phyloP scores from a whole-genome alignment of 2,113 vertebrate genomes.

The Spheniscus mendiculus region DNA sequence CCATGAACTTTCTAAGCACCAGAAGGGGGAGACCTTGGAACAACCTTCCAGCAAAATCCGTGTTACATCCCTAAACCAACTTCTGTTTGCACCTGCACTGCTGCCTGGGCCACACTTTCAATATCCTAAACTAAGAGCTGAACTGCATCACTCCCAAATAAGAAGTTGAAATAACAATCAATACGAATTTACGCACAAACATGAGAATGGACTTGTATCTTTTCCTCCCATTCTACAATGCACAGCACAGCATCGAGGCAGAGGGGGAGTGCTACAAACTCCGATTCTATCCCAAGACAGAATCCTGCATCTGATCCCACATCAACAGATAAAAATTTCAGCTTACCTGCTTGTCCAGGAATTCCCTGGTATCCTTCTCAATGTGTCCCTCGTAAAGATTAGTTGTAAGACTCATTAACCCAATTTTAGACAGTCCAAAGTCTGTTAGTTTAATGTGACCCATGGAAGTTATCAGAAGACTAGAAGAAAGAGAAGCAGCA shows the following conservation, averaged over 20 bases:
- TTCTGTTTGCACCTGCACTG: not conserved
- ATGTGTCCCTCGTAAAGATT: constrained; percentile 98
- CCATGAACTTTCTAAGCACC: constrained; percentile 33
- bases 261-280: not conserved
- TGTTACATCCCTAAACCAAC: not conserved
- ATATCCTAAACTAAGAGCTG: not conserved
- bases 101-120: not conserved
- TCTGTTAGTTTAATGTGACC: constrained; percentile 98
- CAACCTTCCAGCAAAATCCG: constrained; percentile 7
- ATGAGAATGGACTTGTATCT: not conserved
- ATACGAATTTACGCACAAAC: not conserved
- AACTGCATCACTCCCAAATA: not conserved
- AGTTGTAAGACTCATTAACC: constrained; percentile 96
- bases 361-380: constrained; percentile 95
- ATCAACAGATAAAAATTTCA: not conserved
- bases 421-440: constrained; percentile 97
- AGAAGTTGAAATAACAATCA: not conserved
- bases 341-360: constrained; percentile 94
- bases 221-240: not conserved
- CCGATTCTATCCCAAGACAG: not conserved
- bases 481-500: constrained; percentile 48
- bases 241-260: not conserved
- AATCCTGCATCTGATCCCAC: not conserved
- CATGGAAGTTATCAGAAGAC: constrained; percentile 98
- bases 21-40: constrained; percentile 60